Evolutionary conservation across 2,113 vertebrate genomes (phyloP).

Genomic region (Tragelaphus buxtoni): DNA sequence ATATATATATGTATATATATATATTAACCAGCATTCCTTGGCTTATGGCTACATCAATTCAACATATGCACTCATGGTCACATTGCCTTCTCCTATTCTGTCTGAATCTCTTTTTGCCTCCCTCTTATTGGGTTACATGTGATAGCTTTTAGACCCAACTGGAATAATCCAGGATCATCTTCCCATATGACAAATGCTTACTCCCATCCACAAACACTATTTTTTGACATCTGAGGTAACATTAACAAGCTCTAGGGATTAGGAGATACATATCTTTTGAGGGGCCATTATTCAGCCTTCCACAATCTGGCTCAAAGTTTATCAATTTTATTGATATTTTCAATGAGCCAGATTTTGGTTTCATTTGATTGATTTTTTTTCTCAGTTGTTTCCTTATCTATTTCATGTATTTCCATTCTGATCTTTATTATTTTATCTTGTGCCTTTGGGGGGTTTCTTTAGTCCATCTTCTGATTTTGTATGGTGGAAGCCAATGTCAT

Average conservation of each 20-base stretch:
- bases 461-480: not conserved
- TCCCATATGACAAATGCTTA: not conserved
- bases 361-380: not conserved
- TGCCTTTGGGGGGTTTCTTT: not conserved
- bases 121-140: not conserved
- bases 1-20: too few relatives aligned
- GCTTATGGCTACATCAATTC: not conserved
- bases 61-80: not conserved
- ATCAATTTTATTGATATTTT: not conserved
- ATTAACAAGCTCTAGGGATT: not conserved
- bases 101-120: not conserved
- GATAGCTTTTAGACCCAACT: not conserved
- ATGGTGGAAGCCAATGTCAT: not conserved
- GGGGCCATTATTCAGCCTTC: not conserved
- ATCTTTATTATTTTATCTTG: not conserved
- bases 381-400: not conserved
- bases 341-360: not conserved
- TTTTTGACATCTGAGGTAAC: not conserved
- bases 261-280: not conserved
- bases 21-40: not conserved
- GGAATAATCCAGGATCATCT: not conserved
- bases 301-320: not conserved
- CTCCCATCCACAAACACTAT: not conserved
- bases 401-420: not conserved
- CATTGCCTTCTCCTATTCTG: not conserved